Conservation (phyloP, 37 sponge, comb jelly and placozoan genomes). For the Bolinopsis microptera region DNA sequence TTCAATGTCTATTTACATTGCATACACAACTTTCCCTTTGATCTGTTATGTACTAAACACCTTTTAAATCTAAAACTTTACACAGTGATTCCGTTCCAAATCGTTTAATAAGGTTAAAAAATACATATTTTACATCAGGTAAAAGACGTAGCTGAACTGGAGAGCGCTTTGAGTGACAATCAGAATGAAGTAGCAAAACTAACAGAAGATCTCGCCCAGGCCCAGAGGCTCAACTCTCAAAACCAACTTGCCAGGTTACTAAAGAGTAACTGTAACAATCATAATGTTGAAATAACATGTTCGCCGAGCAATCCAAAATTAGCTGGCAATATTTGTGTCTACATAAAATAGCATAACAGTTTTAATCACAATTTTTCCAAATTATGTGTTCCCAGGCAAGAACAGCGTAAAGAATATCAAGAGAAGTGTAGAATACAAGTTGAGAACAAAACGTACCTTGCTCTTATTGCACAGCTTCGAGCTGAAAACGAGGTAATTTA, state of each 20-base stretch:
- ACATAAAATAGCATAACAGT: no score
- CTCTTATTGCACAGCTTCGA: background rate
- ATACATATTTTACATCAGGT: no score
- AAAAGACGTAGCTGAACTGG: background rate
- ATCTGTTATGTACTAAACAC: no score
- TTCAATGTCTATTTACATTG: no score
- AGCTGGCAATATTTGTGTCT: background rate
- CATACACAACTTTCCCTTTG: no score
- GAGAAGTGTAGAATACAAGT: conserved; percentile 13
- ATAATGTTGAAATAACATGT: background rate
- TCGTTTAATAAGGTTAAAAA: no score
- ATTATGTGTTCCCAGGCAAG: background rate
- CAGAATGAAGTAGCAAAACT: background rate
- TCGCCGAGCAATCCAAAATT: no score
- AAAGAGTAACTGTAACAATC: no score
- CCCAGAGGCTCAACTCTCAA: background rate
- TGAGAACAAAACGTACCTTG: conserved; percentile 2
- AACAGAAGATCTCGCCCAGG: background rate
- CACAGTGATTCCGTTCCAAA: no score
- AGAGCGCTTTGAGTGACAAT: background rate
- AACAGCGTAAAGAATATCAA: conserved; percentile 50
- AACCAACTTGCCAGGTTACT: conserved; percentile 53
- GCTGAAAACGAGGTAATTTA: background rate
- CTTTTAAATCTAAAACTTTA: no score
- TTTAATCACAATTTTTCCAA: no score